Percentiles rank a stretch among this genome's conserved stretches.
Conservation (phyloP, 2,888 invertebrate species). For the Malthinus flaveolus region DNA sequence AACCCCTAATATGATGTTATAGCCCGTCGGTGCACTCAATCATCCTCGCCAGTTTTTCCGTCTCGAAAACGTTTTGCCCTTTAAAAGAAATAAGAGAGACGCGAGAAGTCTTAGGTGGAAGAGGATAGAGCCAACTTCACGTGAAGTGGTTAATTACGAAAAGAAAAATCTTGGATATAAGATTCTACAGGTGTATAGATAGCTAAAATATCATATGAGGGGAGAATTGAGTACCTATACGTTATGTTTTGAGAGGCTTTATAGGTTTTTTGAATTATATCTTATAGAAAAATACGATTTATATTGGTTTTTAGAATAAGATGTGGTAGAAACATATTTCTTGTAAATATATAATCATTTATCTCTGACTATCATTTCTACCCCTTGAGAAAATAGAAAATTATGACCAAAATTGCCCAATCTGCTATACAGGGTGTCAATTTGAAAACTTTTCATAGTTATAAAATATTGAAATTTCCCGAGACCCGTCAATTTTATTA, state of each 20-base stretch:
- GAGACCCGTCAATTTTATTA: too few relatives aligned
- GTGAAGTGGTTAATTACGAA: constrained; percentile 4
- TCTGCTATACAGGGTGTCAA: too few relatives aligned
- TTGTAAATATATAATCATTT: too few relatives aligned
- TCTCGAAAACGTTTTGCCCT: constrained; percentile 3
- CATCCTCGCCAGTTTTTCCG: constrained; percentile 41
- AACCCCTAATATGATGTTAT: constrained; percentile 55
- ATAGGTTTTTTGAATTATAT: constrained; percentile 48
- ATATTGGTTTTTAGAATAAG: too few relatives aligned
- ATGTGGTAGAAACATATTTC: too few relatives aligned
- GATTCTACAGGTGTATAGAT: constrained; percentile 52
- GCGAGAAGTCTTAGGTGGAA: background rate
- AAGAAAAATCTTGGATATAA: constrained; percentile 29
- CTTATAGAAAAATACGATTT: constrained; percentile 40
- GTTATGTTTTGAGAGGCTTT: constrained; percentile 48
- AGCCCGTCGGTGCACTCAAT: constrained; percentile 54
- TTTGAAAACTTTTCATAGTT: too few relatives aligned
- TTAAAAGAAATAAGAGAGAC: background rate
- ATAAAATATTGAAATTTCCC: too few relatives aligned
- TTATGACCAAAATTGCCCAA: too few relatives aligned
- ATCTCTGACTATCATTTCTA: too few relatives aligned
- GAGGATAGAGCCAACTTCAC: background rate
- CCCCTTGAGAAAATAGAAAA: too few relatives aligned
- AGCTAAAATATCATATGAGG: constrained; percentile 53
- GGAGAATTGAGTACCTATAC: constrained; percentile 49